Evolutionary conservation across 2,797 vertebrate species (phyloP).

Genomic region (Novumbra hubbsi): DNA sequence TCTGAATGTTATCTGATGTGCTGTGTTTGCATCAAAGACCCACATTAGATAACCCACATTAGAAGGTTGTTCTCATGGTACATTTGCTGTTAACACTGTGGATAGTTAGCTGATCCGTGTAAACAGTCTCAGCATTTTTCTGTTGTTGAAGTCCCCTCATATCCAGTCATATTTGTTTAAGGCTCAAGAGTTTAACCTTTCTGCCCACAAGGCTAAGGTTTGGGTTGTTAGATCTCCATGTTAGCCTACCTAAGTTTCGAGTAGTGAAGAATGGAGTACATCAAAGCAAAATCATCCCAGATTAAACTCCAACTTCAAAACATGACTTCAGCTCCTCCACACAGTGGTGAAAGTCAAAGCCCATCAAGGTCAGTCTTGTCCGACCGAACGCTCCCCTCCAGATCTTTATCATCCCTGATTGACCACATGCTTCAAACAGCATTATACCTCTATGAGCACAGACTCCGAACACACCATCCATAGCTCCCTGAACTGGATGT

Average conservation of each 20-base stretch:
- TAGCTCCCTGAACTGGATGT: conserved; percentile 47
- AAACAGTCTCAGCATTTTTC: background rate
- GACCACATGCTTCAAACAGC: conserved; percentile 48
- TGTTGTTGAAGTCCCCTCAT: background rate
- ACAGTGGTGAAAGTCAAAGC: background rate
- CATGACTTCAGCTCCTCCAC: background rate
- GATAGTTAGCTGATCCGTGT: background rate
- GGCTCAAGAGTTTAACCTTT: conserved; percentile 6
- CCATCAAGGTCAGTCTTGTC: background rate
- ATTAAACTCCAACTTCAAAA: conserved; percentile 36
- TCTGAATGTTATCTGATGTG: no score
- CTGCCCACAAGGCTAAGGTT: conserved; percentile 7
- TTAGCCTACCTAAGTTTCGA: conserved; percentile 38
- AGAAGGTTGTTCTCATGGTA: background rate
- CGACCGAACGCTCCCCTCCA: conserved; percentile 29
- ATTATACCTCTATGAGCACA: conserved; percentile 41
- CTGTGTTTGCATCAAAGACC: background rate
- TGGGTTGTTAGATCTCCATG: conserved; percentile 42
- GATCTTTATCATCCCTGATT: conserved; percentile 42
- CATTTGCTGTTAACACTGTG: background rate
- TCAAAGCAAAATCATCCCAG: conserved; percentile 39
- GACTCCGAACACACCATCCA: conserved; percentile 48
- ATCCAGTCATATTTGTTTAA: conserved; percentile 21
- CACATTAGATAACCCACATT: background rate
- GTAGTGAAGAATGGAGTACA: conserved; percentile 34